Evolutionary conservation across 2,113 vertebrate genomes (phyloP), one percentile per base, ranked within the genome.

Genomic region (Cephalopterus ornatus): DNA sequence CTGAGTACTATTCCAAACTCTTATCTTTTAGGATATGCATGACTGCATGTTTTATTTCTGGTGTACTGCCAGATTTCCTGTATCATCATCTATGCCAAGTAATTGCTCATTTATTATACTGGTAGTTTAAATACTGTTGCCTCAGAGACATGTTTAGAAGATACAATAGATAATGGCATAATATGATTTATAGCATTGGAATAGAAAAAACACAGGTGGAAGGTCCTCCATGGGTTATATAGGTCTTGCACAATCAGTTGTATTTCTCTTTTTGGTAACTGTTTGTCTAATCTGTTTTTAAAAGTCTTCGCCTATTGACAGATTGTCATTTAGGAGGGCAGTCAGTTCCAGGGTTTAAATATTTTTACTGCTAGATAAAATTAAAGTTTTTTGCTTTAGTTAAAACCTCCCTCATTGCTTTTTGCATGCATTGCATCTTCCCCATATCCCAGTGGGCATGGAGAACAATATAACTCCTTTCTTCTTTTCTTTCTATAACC

Each of bases 91-190:
- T 82, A 9, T 95, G 93, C 89, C 89, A 95, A 88, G 71, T 93
- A 94, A 94, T 84, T 94, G 85, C 94, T 96, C 95, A 93, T 33
- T 96, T 96, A 52, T 82, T 93, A 79, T 79, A 75, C 66, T 65
- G 73, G 21, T 75, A 91, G 80, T 70, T 89, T 89, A 84, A 93
- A 74, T 88, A 44, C 27, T 80, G 26, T 94, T 93, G 56, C 49
- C 30, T 92, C 47, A 82, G 74, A 92, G 59, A 68, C 78, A 28
- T 56, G 9, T 78, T 91, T 78, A 63, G 44, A 90, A 95, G 47
- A 39, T 74, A 24, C 2, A 33, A 42, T 67, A 44, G 55, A 52
- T 56, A 65, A 1, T 78, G 68, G 41, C 65, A 39, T 80, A 46
- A 62, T 74, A 32, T 24, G 17, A 80, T 83, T 62, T 85, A 39